Evolutionary conservation across 2,888 invertebrate species (phyloP).

Genomic region (Ypsolopha scabrella): DNA sequence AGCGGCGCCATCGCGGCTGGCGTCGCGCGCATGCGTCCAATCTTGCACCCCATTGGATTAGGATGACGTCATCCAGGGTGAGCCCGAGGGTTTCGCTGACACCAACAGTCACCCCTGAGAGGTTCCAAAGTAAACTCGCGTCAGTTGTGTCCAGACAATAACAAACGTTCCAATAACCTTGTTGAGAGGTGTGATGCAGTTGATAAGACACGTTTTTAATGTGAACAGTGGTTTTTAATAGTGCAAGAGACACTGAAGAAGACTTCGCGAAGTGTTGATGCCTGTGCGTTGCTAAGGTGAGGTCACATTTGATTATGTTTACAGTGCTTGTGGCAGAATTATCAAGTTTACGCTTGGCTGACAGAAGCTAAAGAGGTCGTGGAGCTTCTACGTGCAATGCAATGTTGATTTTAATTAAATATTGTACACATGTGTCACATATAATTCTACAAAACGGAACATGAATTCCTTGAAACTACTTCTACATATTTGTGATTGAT

Average conservation of each 20-base stretch:
- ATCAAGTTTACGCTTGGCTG: slow-evolving; percentile 16
- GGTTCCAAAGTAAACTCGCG: slow-evolving; percentile 41
- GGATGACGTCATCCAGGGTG: slow-evolving; percentile 67
- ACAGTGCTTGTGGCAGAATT: slow-evolving; percentile 37
- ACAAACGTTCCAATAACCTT: slow-evolving; percentile 36
- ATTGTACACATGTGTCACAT: too few relatives aligned
- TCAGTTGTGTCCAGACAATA: slow-evolving; percentile 31
- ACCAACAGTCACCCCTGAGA: slow-evolving; percentile 64
- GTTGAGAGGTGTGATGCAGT: slow-evolving; percentile 21
- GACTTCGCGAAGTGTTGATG: background rate
- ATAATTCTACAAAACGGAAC: too few relatives aligned
- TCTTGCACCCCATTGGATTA: slow-evolving; percentile 61
- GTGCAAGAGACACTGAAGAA: background rate
- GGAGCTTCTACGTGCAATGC: too few relatives aligned
- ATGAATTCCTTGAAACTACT: too few relatives aligned
- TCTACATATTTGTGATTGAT: too few relatives aligned
- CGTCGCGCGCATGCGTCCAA: slow-evolving; percentile 50
- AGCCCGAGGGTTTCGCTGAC: slow-evolving; percentile 58
- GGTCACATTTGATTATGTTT: slow-evolving; percentile 33
- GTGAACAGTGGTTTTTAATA: slow-evolving; percentile 20
- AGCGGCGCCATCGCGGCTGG: slow-evolving; percentile 58
- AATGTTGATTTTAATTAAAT: too few relatives aligned
- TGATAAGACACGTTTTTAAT: slow-evolving; percentile 11
- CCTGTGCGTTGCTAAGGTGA: slow-evolving; percentile 18
- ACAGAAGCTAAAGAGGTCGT: background rate